Evolutionary conservation across 2,113 vertebrate genomes (phyloP).

Genomic region (Mobula hypostoma): DNA sequence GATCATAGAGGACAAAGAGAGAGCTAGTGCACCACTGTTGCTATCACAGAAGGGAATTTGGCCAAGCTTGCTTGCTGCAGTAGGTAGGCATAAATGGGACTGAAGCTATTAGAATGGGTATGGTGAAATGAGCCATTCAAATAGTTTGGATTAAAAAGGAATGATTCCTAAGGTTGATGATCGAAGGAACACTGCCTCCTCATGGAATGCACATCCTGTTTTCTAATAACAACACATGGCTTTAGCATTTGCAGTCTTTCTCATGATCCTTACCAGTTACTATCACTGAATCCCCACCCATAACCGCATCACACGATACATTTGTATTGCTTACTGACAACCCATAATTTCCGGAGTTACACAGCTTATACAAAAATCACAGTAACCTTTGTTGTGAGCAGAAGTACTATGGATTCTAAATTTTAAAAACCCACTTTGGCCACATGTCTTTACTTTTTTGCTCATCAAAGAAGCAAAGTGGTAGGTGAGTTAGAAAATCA

Average conservation of each 20-base stretch:
- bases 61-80: not conserved
- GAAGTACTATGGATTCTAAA: not conserved
- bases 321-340: not conserved
- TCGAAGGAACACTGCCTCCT: not conserved
- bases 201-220: not conserved
- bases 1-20: not conserved
- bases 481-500: constrained; percentile 35
- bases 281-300: not conserved
- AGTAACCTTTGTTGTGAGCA: not conserved
- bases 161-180: not conserved
- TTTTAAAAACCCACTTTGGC: not conserved
- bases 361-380: not conserved
- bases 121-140: not conserved
- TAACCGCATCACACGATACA: not conserved
- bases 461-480: constrained; percentile 27
- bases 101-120: not conserved
- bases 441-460: constrained; percentile 8
- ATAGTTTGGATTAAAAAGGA: not conserved
- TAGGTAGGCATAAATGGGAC: not conserved
- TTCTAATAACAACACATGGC: not conserved
- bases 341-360: not conserved
- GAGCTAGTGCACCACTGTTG: not conserved
- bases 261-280: not conserved
- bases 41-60: not conserved
- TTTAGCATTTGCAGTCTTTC: not conserved